Conservation (phyloP, 2,888 invertebrate genomes). For the Dasysyrphus tricinctus region DNA sequence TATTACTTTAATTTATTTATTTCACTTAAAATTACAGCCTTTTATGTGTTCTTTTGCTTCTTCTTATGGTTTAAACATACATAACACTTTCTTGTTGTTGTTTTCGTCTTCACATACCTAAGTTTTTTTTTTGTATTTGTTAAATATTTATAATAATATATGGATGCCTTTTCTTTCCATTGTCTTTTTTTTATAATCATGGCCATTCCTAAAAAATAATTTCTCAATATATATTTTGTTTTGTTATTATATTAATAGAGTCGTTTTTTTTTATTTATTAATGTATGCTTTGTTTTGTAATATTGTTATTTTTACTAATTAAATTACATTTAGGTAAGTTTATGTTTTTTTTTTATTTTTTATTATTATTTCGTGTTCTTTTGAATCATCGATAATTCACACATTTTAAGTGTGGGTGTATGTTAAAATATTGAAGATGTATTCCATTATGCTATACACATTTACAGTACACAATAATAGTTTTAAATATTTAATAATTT, state of each 20-base stretch:
- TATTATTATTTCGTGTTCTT: conserved; percentile 27
- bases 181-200: conserved; percentile 60
- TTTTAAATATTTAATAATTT: conserved; percentile 60
- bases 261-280: conserved; percentile 41
- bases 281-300: conserved; percentile 19
- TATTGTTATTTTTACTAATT: conserved; percentile 59
- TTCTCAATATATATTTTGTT: conserved; percentile 57
- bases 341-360: conserved; percentile 15
- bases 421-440: conserved; percentile 60
- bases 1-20: conserved; percentile 73
- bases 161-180: conserved; percentile 62
- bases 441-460: conserved; percentile 62
- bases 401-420: conserved; percentile 39
- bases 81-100: conserved; percentile 56
- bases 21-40: conserved; percentile 83
- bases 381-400: conserved; percentile 57
- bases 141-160: conserved; percentile 52
- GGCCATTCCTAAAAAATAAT: conserved; percentile 75
- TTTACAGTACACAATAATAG: conserved; percentile 58
- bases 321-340: conserved; percentile 35
- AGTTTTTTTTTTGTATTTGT: conserved; percentile 39
- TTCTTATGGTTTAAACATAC: conserved; percentile 70
- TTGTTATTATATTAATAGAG: conserved; percentile 53
- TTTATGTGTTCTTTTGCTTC: conserved; percentile 78
- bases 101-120: conserved; percentile 60